Evolutionary conservation across 2,113 vertebrate genomes (phyloP), one percentile per base, ranked within the genome.

Genomic region (Eulacestoma nigropectus): DNA sequence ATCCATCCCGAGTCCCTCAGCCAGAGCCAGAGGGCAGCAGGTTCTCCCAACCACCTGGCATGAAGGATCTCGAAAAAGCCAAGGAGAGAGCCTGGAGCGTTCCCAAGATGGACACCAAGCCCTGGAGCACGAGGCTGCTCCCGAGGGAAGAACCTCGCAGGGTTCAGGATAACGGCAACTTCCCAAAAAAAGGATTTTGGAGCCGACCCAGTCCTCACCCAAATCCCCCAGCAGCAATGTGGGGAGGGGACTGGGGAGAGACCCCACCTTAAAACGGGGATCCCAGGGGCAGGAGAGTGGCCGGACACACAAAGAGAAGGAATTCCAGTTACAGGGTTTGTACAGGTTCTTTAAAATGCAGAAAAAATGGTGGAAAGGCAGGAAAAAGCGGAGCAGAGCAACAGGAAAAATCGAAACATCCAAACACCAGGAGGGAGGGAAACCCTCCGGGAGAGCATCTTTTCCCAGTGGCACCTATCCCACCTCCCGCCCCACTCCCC

Each of bases 241-340:
- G 1, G 10, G 17, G 13, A 44, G 10, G 20, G 39, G 64, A 56
- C 0, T 0, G n/a, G 41, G 44, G 16, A 64, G 8, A 65, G 33
- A 10, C 15, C 35, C 11, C 46, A 62, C 9, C 57, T 12, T 46
- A 41, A 73, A 85, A 30, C 1, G 1, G 55, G 20, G 22, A 53
- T 19, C 10, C 7, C 4, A 4, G 49, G 29, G 0, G 4, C 0
- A 3, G 29, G 47, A 55, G 50, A n/a, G 44, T 1, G 0, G n/a
- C n/a, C n/a, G n/a, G n/a, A n/a, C 27, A 77, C 17, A 44, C 13
- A 26, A 47, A 47, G 16, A 33, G 25, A 47, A 4, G 37, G 57
- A 67, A 64, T 42, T 19, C 11, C 70, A n/a, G 41, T 7, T 2
- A 42, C 3, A 1, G 49, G 35, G 8, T 21, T 23, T 19, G 57